phyloP scores from a whole-genome alignment of 2,888 invertebrate species.

The Aethes cnicana region DNA sequence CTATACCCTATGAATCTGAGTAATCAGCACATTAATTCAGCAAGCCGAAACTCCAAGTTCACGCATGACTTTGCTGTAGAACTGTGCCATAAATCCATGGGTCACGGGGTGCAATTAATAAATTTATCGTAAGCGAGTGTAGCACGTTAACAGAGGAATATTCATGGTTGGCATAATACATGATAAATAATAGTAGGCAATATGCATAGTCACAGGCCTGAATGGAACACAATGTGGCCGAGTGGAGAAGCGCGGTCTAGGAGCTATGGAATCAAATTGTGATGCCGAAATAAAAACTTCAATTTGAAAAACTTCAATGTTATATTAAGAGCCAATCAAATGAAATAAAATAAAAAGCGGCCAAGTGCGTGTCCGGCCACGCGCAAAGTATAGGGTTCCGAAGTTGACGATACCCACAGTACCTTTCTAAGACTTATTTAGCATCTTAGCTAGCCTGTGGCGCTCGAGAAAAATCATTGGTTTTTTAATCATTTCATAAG shows the following conservation, averaged over 20 bases:
- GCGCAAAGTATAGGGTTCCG: too few species aligned
- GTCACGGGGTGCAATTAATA: constrained; percentile 30
- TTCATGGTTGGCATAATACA: constrained; percentile 70
- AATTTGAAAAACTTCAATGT: too few species aligned
- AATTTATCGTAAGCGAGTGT: constrained; percentile 25
- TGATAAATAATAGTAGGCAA: constrained; percentile 68
- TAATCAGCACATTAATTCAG: constrained; percentile 24
- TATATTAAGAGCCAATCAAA: too few species aligned
- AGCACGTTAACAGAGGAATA: constrained; percentile 72
- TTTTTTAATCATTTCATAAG: too few species aligned
- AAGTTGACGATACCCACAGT: too few species aligned
- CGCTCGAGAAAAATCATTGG: too few species aligned
- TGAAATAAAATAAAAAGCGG: too few species aligned
- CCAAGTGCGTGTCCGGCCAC: too few species aligned
- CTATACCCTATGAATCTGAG: constrained; percentile 6
- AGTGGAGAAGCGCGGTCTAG: constrained; percentile 22
- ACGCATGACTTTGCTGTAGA: constrained; percentile 25
- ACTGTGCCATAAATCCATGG: constrained; percentile 22
- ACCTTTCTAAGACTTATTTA: too few species aligned
- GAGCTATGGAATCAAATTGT: constrained; percentile 8
- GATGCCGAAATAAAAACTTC: too few species aligned
- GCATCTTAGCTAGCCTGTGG: too few species aligned
- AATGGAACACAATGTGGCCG: constrained; percentile 46
- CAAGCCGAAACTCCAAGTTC: constrained; percentile 18
- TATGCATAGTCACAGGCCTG: constrained; percentile 64